Evolutionary conservation across 2,113 vertebrate genomes (phyloP).

Genomic region (western clawed frog (Xenopus tropicalis)): DNA sequence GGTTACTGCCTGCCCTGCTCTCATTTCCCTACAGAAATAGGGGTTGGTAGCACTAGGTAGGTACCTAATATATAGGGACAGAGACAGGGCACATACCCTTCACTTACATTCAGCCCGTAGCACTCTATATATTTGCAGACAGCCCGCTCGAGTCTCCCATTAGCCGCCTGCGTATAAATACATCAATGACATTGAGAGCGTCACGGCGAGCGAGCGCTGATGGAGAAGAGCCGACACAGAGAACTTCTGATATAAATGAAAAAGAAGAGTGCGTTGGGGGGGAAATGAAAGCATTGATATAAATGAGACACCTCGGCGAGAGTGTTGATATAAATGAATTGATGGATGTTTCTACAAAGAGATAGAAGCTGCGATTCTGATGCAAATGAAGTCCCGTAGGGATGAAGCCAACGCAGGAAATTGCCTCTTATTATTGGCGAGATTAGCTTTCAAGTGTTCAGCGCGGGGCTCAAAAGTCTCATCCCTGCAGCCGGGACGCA

Average conservation of each 20-base stretch:
- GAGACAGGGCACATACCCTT: no score
- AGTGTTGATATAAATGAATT: conserved; percentile 23
- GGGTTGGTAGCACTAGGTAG: no score
- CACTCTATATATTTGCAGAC: no score
- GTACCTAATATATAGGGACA: no score
- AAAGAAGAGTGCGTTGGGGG: not conserved
- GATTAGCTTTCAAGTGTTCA: conserved; percentile 21
- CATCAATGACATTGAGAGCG: conserved; percentile 7
- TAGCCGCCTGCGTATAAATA: not conserved
- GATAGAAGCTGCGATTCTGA: conserved; percentile 10
- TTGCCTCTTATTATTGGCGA: conserved; percentile 17
- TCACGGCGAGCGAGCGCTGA: conserved; percentile 4
- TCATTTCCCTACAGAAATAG: no score
- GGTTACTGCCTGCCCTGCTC: no score
- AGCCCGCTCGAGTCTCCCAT: no score
- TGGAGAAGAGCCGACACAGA: not conserved
- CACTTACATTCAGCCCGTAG: no score
- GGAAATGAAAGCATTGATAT: not conserved
- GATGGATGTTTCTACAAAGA: conserved; percentile 30
- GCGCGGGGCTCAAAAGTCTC: not conserved
- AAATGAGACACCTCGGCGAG: conserved; percentile 2
- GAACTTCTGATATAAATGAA: conserved; percentile 5
- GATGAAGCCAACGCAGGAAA: conserved; percentile 2
- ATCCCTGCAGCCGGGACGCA: not conserved
- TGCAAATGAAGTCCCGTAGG: conserved; percentile 9